Base-by-base conservation (phyloP, 92 coral and sea anemone genomes). In the Zoanthus gigantus region DNA sequence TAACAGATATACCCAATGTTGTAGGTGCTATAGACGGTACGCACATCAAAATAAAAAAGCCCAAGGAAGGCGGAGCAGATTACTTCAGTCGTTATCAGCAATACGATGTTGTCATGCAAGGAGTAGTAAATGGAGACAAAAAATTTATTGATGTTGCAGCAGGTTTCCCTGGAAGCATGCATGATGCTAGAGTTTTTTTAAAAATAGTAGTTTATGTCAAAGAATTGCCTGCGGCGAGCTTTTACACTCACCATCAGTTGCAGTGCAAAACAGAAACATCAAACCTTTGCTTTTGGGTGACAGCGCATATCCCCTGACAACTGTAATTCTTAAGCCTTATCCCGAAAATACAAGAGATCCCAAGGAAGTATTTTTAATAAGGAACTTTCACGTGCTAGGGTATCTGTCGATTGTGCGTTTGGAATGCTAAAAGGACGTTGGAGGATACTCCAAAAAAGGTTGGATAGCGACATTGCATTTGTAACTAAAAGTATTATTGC, bases 391-490 rank as follows among this genome's bases (percentile, higher is more conserved):
- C 37, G 42, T 69, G 81, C 88, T 44, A 46, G 88, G 48, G 81
- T 83, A 37, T 37, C 42, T 37, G 42, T 83, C 71, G 88, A 83
- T 29, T 71, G 88, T 44, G 58, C 88, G 7, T 83, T 83, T 83
- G 82, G 88, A 31, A 83, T 83, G 30, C 57, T 83, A 77, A 83
- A 83, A 66, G 58, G 88, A 23, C 81, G 88, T 61, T 83, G 88
- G 82, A 67, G 88, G 61, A 69, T 83, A 42, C 54, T 83, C 47
- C 75, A 56, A 30, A 16, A 37, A 37, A 37, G 42, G 4, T 37
- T 83, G n/a, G 80, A 83, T 61, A 83, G 88, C 44, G 42, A 48
- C 14, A 66, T 83, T 67, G 77, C n/a, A 31, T 83, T 30, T 50
- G 65, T 57, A 57, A 57, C 65, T 16, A 57, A 57, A 57, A 57